phyloP scores from a whole-genome alignment of 2,113 vertebrate genomes.

The Indri indri region DNA sequence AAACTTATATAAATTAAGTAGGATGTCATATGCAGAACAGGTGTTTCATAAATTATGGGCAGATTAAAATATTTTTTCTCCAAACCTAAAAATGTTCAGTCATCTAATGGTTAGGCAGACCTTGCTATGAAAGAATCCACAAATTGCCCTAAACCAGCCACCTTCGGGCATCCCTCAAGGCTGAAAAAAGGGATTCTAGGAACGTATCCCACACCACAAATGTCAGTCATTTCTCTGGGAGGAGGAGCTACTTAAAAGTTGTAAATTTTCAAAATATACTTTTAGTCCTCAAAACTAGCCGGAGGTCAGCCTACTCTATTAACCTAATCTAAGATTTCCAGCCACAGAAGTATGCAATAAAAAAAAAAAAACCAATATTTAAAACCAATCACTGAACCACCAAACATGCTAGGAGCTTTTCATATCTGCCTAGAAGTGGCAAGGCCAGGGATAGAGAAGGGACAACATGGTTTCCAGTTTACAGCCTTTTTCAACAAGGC shows the following conservation, averaged over 20 bases:
- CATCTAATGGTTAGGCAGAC: neutral
- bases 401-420: neutral
- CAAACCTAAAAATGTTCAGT: neutral
- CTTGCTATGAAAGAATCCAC: neutral
- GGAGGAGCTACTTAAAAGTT: neutral
- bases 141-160: neutral
- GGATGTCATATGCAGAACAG: neutral
- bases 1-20: neutral
- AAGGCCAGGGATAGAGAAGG: neutral
- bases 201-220: neutral
- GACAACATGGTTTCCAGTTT: neutral
- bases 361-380: neutral
- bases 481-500: neutral
- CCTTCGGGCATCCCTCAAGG: neutral
- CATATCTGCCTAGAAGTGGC: neutral
- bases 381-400: neutral
- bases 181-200: neutral
- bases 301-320: neutral
- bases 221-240: neutral
- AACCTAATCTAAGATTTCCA: neutral
- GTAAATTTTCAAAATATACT: neutral
- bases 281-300: neutral
- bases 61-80: neutral
- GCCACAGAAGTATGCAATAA: neutral
- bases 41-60: neutral